Evolutionary conservation across 2,888 invertebrate genomes (phyloP).

Genomic region (Macaria notata): DNA sequence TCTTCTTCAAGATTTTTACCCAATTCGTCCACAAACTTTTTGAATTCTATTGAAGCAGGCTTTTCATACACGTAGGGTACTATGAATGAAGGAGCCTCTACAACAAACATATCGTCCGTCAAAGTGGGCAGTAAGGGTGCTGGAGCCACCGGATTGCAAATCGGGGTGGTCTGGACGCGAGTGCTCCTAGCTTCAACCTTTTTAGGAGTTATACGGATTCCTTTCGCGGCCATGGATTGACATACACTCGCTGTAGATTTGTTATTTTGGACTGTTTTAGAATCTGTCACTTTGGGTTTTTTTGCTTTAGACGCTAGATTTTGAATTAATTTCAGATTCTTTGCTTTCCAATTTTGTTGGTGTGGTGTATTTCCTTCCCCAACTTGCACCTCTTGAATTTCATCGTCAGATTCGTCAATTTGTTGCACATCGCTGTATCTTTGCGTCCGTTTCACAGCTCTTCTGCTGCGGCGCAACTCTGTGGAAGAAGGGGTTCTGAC

Average conservation of each 20-base stretch:
- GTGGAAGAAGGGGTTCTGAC: background rate
- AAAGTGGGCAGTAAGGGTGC: conserved; percentile 86
- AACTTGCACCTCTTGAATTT: background rate
- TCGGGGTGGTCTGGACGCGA: no score
- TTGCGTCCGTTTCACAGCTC: background rate
- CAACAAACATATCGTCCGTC: conserved; percentile 96
- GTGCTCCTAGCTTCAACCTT: background rate
- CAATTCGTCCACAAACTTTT: conserved; percentile 86
- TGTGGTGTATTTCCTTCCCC: background rate
- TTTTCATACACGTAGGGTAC: conserved; percentile 97
- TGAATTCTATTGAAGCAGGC: conserved; percentile 88
- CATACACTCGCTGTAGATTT: background rate
- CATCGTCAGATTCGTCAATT: background rate
- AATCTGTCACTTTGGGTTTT: background rate
- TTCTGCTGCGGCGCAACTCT: background rate
- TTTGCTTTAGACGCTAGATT: background rate
- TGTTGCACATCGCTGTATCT: background rate
- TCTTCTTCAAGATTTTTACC: conserved; percentile 83
- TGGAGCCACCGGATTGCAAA: no score
- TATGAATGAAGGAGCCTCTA: conserved; percentile 96
- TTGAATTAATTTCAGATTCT: background rate
- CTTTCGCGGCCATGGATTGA: background rate
- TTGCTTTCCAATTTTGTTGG: background rate
- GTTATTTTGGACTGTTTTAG: background rate
- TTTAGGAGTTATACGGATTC: background rate